Percentiles rank a stretch among this genome's conserved stretches.
These are phyloP conservation scores for Labeo rohita DNA, from an alignment of 2,113 vertebrate genomes.

Conservation along the genomic window DNA sequence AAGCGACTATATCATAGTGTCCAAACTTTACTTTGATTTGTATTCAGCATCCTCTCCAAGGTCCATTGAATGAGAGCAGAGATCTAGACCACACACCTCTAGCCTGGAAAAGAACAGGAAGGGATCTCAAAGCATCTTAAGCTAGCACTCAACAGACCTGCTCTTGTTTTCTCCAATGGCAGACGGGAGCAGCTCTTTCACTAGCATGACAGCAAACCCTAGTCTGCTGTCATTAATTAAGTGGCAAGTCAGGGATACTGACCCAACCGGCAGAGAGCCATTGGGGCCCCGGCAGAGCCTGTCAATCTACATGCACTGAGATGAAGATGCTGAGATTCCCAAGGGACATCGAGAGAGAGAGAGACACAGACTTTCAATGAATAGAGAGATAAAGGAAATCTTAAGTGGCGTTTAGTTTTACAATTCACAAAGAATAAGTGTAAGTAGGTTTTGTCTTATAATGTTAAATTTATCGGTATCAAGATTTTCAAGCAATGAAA, in stretches of 20 bases:
- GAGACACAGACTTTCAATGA: background rate
- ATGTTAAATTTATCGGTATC: background rate
- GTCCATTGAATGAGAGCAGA: constrained; percentile 45
- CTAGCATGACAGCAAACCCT: constrained; percentile 60
- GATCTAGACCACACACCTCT: constrained; percentile 65
- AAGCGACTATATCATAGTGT: constrained; percentile 31
- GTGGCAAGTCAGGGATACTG: constrained; percentile 50
- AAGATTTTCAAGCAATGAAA: too few relatives aligned
- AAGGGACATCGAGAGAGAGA: constrained; percentile 30
- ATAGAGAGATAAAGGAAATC: background rate
- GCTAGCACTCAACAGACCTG: constrained; percentile 64
- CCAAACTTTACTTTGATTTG: constrained; percentile 38
- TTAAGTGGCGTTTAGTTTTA: background rate
- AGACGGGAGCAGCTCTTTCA: constrained; percentile 59
- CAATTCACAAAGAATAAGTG: background rate
- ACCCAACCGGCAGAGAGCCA: constrained; percentile 61
- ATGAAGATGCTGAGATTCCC: constrained; percentile 44
- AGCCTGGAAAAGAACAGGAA: constrained; percentile 51
- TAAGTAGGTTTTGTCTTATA: background rate
- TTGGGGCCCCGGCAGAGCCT: constrained; percentile 61
- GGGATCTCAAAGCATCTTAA: constrained; percentile 70
- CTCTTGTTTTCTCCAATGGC: constrained; percentile 67
- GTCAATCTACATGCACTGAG: constrained; percentile 47
- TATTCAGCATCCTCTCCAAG: constrained; percentile 35
- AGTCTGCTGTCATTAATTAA: constrained; percentile 71